Conservation (phyloP, 1,140 invertebrate species). For the Aethina tumida region DNA sequence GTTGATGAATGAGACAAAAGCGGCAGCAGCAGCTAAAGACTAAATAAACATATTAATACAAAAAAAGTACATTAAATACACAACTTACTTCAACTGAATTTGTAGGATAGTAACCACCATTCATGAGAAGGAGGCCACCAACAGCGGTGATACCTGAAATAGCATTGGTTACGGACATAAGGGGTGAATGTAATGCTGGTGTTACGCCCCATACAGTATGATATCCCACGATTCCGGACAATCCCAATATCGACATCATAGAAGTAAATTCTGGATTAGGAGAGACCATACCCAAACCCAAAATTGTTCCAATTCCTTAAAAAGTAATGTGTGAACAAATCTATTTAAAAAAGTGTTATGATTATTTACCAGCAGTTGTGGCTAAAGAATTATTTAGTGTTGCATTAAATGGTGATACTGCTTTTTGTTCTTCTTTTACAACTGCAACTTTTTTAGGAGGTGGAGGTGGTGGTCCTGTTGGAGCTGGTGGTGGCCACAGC, state of each 20-base stretch:
- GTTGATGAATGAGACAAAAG: conserved; percentile 84
- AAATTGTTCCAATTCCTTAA: conserved; percentile 54
- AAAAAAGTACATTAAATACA: conserved; percentile 5
- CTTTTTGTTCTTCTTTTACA: conserved; percentile 29
- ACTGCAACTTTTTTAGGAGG: conserved; percentile 34
- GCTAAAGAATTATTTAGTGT: conserved; percentile 56
- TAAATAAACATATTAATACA: conserved; percentile 31
- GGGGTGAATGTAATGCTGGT: conserved; percentile 79
- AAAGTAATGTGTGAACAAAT: conserved; percentile 1
- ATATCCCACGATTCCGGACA: conserved; percentile 78
- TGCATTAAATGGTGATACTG: conserved; percentile 42
- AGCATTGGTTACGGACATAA: conserved; percentile 91
- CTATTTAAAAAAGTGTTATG: conserved; percentile 1
- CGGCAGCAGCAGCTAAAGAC: conserved; percentile 65
- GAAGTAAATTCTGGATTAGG: conserved; percentile 77
- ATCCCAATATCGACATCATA: conserved; percentile 77
- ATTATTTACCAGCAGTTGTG: conserved; percentile 54
- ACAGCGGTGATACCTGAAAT: conserved; percentile 87
- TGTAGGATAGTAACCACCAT: conserved; percentile 64
- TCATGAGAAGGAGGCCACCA: conserved; percentile 73
- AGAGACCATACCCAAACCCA: conserved; percentile 62
- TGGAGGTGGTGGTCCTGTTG: conserved; percentile 39
- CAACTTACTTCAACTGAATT: conserved; percentile 47
- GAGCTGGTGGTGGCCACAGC: conserved; percentile 69
- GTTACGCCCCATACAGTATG: conserved; percentile 91